Conservation (phyloP, 1,140 invertebrate genomes). For the Elymnias hypermnestra region DNA sequence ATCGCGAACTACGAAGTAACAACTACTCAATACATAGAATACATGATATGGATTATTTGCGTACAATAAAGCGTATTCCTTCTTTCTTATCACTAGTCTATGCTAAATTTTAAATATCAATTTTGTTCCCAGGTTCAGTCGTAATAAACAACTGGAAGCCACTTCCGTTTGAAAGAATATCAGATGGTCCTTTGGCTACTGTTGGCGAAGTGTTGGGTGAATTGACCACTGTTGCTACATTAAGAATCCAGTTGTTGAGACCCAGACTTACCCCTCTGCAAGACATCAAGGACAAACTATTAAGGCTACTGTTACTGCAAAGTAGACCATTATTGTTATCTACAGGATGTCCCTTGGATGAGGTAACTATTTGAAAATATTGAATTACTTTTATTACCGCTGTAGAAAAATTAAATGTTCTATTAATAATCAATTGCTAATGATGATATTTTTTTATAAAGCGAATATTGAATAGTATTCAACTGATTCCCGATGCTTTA, state of each 20-base stretch:
- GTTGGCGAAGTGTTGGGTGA: conserved; percentile 95
- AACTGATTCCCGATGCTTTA: no score
- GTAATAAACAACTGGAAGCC: conserved; percentile 97
- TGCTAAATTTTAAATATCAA: not conserved
- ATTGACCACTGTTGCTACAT: conserved; percentile 91
- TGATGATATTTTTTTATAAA: no score
- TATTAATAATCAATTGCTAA: no score
- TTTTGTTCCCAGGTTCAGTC: conserved; percentile 81
- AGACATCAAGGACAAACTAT: conserved; percentile 95
- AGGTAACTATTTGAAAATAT: conserved; percentile 80
- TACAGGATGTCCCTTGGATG: conserved; percentile 94
- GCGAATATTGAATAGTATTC: no score
- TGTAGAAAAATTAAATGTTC: no score
- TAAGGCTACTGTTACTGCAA: conserved; percentile 90
- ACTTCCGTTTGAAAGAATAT: conserved; percentile 91
- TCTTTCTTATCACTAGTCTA: no score
- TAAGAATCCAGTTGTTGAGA: conserved; percentile 92
- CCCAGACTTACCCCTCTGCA: conserved; percentile 84
- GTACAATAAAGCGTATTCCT: no score
- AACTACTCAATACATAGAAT: no score
- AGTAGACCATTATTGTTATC: conserved; percentile 90
- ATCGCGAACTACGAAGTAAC: no score
- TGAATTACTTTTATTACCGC: no score
- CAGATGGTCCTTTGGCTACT: conserved; percentile 88
- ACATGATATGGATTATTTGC: no score